phyloP scores from a whole-genome alignment of 1,140 invertebrate genomes.

The Cherax destructor region DNA sequence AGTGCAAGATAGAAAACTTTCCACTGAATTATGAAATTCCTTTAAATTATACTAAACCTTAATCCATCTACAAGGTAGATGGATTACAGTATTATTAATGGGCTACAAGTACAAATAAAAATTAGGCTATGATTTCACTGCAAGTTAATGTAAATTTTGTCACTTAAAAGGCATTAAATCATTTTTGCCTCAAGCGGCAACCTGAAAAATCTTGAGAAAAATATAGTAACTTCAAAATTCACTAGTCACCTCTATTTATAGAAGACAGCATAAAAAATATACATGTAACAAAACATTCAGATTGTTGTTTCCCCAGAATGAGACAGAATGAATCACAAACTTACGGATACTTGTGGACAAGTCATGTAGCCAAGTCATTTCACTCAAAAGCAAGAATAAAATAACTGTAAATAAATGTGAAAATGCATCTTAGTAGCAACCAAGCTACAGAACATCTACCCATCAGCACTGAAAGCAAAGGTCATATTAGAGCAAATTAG shows the following conservation, averaged over 20 bases:
- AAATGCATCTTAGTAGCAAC: background rate
- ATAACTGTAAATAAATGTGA: background rate
- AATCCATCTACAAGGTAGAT: too few species aligned
- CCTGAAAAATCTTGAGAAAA: background rate
- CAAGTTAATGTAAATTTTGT: background rate
- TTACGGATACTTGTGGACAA: background rate
- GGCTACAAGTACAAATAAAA: background rate
- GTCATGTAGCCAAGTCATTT: background rate
- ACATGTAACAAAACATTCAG: background rate
- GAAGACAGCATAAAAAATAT: background rate
- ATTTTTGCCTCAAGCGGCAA: background rate
- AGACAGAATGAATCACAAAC: background rate
- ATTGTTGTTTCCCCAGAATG: background rate
- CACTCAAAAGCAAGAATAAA: conserved; percentile 1
- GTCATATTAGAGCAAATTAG: conserved; percentile 13
- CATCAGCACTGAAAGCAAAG: conserved; percentile 30
- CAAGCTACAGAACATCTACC: conserved; percentile 3
- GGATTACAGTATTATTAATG: background rate
- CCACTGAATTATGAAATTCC: too few species aligned
- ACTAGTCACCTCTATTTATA: background rate
- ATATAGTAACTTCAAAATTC: background rate
- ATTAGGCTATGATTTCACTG: background rate
- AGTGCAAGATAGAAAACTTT: too few species aligned
- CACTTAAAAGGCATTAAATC: background rate
- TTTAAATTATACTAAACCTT: too few species aligned